Conservation (phyloP, 2,113 vertebrate species). For the Callipepla squamata region DNA sequence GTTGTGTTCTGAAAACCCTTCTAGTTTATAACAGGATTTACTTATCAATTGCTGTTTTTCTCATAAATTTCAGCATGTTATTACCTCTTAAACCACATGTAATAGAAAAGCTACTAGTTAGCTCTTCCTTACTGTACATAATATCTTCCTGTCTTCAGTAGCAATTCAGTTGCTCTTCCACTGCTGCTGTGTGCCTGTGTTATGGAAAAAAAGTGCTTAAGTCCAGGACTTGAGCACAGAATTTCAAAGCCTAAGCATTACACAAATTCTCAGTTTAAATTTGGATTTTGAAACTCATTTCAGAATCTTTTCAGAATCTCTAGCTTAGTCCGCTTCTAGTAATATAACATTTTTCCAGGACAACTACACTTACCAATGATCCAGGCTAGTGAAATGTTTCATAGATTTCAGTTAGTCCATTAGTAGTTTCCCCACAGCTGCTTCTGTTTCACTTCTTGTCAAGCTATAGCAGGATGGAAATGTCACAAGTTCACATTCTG, state of each 20-base stretch:
- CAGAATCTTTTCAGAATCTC: neutral
- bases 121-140: neutral
- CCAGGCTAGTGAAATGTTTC: neutral
- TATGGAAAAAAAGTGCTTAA: neutral
- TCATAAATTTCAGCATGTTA: neutral
- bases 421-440: constrained; percentile 8
- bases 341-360: neutral
- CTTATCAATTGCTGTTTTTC: neutral
- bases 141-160: neutral
- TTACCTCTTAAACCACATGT: too few species aligned
- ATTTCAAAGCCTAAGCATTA: neutral
- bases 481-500: constrained; percentile 56
- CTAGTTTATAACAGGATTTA: neutral
- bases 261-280: neutral
- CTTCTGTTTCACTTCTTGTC: constrained; percentile 38
- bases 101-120: too few species aligned
- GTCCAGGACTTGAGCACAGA: neutral
- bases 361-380: neutral
- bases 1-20: neutral
- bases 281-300: neutral
- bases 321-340: neutral
- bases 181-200: neutral
- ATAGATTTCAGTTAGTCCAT: neutral
- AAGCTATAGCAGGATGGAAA: constrained; percentile 12
- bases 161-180: neutral